Conservation (phyloP, 2,888 invertebrate species). For the Epirrhoe tristata region DNA sequence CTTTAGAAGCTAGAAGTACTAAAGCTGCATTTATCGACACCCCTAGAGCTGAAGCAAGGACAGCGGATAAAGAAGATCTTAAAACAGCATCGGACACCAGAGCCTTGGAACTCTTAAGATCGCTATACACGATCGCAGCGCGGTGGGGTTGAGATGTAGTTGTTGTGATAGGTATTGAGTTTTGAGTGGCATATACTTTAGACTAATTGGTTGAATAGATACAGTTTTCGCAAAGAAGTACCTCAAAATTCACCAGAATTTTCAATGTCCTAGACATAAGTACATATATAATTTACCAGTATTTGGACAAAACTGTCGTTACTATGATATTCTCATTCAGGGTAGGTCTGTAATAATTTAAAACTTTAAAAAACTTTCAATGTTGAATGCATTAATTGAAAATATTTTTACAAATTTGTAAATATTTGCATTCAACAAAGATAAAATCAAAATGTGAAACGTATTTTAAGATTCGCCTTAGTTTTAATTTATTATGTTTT, state of each 20-base stretch:
- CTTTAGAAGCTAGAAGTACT: conserved; percentile 56
- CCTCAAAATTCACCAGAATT: conserved; percentile 10
- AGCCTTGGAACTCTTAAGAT: conserved; percentile 92
- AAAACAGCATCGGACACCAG: conserved; percentile 88
- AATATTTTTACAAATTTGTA: conserved; percentile 16
- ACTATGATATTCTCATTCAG: not conserved
- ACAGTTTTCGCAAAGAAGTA: conserved; percentile 3
- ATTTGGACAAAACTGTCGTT: not conserved
- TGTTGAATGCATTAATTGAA: not conserved
- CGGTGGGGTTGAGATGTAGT: conserved; percentile 87
- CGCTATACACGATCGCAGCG: conserved; percentile 93
- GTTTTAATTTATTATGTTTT: conserved; percentile 52
- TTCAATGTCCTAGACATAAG: not conserved
- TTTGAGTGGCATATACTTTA: conserved; percentile 49
- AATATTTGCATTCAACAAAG: conserved; percentile 18
- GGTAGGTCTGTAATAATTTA: not conserved
- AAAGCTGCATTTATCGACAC: conserved; percentile 62
- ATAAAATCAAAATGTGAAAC: not conserved
- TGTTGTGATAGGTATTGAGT: conserved; percentile 44
- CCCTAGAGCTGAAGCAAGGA: conserved; percentile 74
- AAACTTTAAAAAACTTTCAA: not conserved
- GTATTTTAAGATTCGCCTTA: conserved; percentile 40
- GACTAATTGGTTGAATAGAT: conserved; percentile 45
- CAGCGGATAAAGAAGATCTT: conserved; percentile 61
- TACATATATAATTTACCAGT: not conserved